Percentiles rank a stretch among this genome's conserved stretches.
Evolutionary conservation across 2,888 invertebrate genomes (phyloP).

Genomic region (Tachina grossa): DNA sequence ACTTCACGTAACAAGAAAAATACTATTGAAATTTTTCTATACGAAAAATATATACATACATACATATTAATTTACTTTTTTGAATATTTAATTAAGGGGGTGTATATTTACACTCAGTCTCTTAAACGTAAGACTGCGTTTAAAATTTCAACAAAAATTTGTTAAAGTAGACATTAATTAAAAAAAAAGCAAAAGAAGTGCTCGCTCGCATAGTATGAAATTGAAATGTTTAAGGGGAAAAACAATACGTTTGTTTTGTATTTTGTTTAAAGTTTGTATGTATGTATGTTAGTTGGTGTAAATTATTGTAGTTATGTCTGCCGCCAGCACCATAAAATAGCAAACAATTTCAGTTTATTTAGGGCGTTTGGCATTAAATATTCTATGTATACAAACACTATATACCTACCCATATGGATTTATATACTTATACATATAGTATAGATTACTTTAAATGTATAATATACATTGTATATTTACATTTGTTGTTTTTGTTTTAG

Average conservation of each 20-base stretch:
- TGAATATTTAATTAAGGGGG: constrained; percentile 32
- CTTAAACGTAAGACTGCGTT: constrained; percentile 16
- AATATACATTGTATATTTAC: too few species aligned
- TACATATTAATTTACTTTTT: background rate
- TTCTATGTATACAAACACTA: background rate
- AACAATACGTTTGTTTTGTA: constrained; percentile 26
- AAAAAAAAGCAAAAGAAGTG: background rate
- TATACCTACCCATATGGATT: background rate
- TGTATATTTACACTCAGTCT: constrained; percentile 22
- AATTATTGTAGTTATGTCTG: constrained; percentile 59
- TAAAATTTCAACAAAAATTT: constrained; percentile 56
- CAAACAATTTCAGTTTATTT: constrained; percentile 59
- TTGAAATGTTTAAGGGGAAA: constrained; percentile 14
- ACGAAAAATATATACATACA: background rate
- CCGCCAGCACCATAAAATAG: constrained; percentile 44
- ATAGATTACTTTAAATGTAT: too few species aligned
- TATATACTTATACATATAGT: background rate
- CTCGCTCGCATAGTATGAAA: background rate
- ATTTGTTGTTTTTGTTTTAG: constrained; percentile 27
- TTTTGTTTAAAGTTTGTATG: background rate
- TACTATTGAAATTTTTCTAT: too few species aligned
- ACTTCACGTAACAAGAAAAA: too few species aligned
- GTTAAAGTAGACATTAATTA: constrained; percentile 41
- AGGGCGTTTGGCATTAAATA: constrained; percentile 40
- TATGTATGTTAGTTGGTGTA: background rate